Percentiles rank a stretch among this genome's conserved stretches.
Conservation (phyloP, 2,113 vertebrate species). For the Bujurquina vittata region DNA sequence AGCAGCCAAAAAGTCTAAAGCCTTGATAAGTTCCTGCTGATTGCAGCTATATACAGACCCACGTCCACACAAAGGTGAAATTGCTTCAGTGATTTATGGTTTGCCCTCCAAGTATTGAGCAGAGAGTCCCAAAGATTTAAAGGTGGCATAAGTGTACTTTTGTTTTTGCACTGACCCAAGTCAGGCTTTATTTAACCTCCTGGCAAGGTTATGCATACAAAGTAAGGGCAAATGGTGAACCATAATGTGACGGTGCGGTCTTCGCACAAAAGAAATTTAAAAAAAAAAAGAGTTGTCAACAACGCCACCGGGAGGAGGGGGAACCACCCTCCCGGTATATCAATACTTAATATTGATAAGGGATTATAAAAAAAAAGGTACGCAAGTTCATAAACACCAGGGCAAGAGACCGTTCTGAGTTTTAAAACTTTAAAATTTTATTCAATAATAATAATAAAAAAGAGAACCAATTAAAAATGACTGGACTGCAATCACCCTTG, state of each 20-base stretch:
- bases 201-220: neutral
- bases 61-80: slow-evolving; percentile 9
- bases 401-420: no score
- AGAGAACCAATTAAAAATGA: no score
- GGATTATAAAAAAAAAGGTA: no score
- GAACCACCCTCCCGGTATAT: no score
- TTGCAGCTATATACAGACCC: slow-evolving; percentile 19
- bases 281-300: no score
- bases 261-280: no score
- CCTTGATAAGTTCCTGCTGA: slow-evolving; percentile 2
- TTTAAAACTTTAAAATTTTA: no score
- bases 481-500: no score
- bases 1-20: slow-evolving; percentile 2
- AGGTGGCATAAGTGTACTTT: neutral
- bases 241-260: neutral
- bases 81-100: slow-evolving; percentile 47
- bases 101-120: slow-evolving; percentile 21
- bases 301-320: no score
- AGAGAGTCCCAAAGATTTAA: slow-evolving; percentile 1
- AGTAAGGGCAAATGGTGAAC: neutral
- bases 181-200: neutral
- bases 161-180: neutral
- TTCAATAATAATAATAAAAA: no score
- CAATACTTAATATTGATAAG: no score
- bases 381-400: no score